Percentiles rank a stretch among this genome's conserved stretches.
These are phyloP conservation scores for Colletes collaris DNA, from an alignment of 2,888 invertebrate species.

Conservation along the genomic window DNA sequence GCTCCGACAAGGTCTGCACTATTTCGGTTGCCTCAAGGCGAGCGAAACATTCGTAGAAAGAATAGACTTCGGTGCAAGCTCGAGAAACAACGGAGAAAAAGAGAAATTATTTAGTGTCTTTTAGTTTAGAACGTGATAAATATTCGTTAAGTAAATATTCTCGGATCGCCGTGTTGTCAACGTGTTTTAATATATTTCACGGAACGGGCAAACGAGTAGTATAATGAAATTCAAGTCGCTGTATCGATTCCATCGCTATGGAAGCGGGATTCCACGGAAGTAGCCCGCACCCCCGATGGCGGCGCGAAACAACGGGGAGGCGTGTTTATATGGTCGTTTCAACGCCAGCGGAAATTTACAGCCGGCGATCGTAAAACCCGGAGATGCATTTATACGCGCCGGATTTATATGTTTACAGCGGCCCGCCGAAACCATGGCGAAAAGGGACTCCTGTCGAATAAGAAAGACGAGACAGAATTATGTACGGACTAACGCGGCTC, in stretches of 20 bases:
- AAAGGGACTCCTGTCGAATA: conserved; percentile 64
- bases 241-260: conserved; percentile 14
- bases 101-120: too few species aligned
- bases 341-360: conserved; percentile 67
- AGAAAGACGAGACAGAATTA: conserved; percentile 63
- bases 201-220: too few species aligned
- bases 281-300: conserved; percentile 46
- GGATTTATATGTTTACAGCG: conserved; percentile 70
- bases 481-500: conserved; percentile 43
- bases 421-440: conserved; percentile 53
- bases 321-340: conserved; percentile 60
- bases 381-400: conserved; percentile 67
- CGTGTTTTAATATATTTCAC: too few species aligned
- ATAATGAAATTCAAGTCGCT: neutral
- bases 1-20: neutral
- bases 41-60: conserved; percentile 41
- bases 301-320: conserved; percentile 53
- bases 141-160: too few species aligned
- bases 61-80: conserved; percentile 36
- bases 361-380: conserved; percentile 66
- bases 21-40: conserved; percentile 44
- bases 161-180: too few species aligned
- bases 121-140: too few species aligned
- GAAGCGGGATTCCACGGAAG: conserved; percentile 12
- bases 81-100: too few species aligned